Base-by-base conservation (phyloP, 2,888 invertebrate genomes). In the Itoplectis maculator region DNA sequence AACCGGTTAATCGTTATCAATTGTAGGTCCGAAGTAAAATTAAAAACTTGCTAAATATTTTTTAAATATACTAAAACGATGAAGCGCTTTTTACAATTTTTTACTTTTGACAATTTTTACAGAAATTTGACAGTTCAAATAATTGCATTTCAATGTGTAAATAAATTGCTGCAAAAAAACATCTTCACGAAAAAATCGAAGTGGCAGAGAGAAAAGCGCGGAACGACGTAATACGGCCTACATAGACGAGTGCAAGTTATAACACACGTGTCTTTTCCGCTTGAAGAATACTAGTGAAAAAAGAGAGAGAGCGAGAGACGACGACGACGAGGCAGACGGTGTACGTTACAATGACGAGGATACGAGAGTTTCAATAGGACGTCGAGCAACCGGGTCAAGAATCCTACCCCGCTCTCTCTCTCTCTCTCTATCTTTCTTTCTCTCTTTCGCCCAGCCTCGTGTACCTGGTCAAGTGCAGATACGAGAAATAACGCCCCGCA, bases 371-470 rank as follows among this genome's bases (percentile, higher is more conserved):
- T 81, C 76, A 76, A 80, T 69, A 59, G 66, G 75, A 76, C 69
- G 63, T 75, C 56, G 74, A 54, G 81, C 66, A 81, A 81, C 66
- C 81, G 72, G 81, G 81, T 81, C 81, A 81, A 81, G 81, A 77
- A 77, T 81, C 72, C 77, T 77, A 77, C 72, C 66, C 66, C 29
- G 49, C 40, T 51, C 70, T 81, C 40, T 56, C 61, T 15, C 47
- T 47, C 47, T 47, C 47, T 47, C 29, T 29, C 29, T 15, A 2
- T 47, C 47, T 47, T 7, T 47, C 29, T 29, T 5, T 40, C 40
- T 45, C 76, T 81, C 40, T 56, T 35, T 15, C 45, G 18, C 1
- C 49, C 47, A 69, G 68, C 37, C 47, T 37, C 59, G 40, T 18
- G 47, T 47, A 47, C 56, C 75, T 70, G 47, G 54, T 80, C 75